Conservation (phyloP, 2,888 invertebrate species). For the Andrena hattorfiana region DNA sequence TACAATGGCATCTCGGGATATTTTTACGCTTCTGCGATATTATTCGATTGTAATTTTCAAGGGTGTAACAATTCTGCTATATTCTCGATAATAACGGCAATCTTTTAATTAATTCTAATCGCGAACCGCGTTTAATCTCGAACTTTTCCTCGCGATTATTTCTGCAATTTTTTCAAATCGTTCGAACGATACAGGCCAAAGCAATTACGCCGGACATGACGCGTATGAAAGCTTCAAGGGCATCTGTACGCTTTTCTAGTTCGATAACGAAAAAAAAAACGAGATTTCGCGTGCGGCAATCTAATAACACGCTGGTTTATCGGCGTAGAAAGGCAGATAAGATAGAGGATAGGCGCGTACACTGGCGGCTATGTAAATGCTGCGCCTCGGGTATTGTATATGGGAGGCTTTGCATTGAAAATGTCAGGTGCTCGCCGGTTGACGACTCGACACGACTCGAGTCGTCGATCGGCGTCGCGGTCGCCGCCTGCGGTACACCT, state of each 20-base stretch:
- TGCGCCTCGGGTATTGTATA: constrained; percentile 31
- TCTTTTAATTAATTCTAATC: background rate
- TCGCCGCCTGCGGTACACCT: constrained; percentile 55
- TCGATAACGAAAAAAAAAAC: background rate
- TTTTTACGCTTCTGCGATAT: background rate
- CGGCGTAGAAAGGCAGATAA: constrained; percentile 38
- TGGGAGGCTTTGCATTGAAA: constrained; percentile 61
- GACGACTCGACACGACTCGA: constrained; percentile 41
- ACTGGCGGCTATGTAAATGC: constrained; percentile 55
- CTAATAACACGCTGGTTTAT: constrained; percentile 31
- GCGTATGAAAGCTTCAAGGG: background rate
- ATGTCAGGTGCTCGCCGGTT: constrained; percentile 65
- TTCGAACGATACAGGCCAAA: constrained; percentile 11
- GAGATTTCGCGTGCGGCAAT: background rate
- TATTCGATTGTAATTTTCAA: background rate
- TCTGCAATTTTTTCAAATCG: background rate
- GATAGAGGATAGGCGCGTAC: constrained; percentile 31
- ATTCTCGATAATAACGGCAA: too few species aligned
- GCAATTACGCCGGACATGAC: constrained; percentile 18
- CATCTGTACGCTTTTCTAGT: too few species aligned
- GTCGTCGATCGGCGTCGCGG: constrained; percentile 41
- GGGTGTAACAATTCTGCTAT: background rate
- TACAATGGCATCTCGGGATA: constrained; percentile 11
- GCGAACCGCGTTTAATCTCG: constrained; percentile 27
- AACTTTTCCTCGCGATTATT: constrained; percentile 41